phyloP scores from a whole-genome alignment of 1,140 invertebrate genomes.

The Eumaeus atala region DNA sequence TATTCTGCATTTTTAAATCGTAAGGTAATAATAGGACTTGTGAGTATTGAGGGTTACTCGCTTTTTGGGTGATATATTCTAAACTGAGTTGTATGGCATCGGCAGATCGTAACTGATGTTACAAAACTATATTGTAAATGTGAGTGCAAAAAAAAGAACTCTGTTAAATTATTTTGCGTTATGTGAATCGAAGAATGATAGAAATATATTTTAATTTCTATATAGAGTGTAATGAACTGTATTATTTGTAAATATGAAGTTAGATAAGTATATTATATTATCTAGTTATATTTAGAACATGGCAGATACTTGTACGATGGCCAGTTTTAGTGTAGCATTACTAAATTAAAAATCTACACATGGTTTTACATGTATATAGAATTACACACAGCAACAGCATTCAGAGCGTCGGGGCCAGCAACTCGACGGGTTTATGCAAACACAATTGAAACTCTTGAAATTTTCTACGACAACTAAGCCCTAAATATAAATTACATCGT shows the following conservation, averaged over 20 bases:
- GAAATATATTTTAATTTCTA: slow-evolving; percentile 74
- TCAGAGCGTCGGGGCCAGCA: background rate
- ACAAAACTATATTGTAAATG: slow-evolving; percentile 70
- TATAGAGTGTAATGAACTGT: slow-evolving; percentile 72
- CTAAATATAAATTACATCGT: slow-evolving; percentile 26
- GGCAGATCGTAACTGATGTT: slow-evolving; percentile 58
- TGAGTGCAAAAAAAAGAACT: slow-evolving; percentile 75
- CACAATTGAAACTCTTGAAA: background rate
- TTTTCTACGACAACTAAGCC: background rate
- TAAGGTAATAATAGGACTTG: slow-evolving; percentile 60
- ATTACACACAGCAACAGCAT: slow-evolving; percentile 35
- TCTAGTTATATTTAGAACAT: slow-evolving; percentile 74
- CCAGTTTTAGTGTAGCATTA: slow-evolving; percentile 76
- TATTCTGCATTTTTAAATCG: slow-evolving; percentile 72
- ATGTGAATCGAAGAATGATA: slow-evolving; percentile 73
- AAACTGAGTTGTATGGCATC: slow-evolving; percentile 64
- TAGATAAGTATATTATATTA: slow-evolving; percentile 76
- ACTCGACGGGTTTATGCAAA: too few species aligned
- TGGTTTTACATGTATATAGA: slow-evolving; percentile 75
- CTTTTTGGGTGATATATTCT: slow-evolving; percentile 72
- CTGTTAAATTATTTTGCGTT: slow-evolving; percentile 76
- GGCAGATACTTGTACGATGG: slow-evolving; percentile 76
- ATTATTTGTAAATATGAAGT: slow-evolving; percentile 75
- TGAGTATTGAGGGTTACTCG: slow-evolving; percentile 67
- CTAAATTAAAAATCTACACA: slow-evolving; percentile 75